Conservation (phyloP, 2,113 vertebrate species). For the Fregetta grallaria region DNA sequence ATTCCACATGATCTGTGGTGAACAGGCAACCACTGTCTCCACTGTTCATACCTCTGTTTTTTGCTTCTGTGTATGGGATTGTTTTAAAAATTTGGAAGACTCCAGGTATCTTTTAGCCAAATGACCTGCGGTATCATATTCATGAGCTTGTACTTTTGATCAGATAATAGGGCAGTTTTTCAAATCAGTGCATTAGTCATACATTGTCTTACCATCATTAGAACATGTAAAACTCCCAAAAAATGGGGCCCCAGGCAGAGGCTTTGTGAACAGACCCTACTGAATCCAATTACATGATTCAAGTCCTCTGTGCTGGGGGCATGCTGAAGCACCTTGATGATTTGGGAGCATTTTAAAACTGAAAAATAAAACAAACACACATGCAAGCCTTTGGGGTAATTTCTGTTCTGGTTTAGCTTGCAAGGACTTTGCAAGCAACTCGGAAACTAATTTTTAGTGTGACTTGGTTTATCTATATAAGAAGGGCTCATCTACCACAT, state of each 20-base stretch:
- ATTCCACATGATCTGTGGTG: not conserved
- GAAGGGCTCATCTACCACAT: not conserved
- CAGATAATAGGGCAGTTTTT: slow-evolving; percentile 52
- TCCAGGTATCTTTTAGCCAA: slow-evolving; percentile 30
- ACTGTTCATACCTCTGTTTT: slow-evolving; percentile 8
- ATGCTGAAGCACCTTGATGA: not conserved
- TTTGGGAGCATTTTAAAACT: not conserved
- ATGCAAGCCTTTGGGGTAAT: not conserved
- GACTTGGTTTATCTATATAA: not conserved
- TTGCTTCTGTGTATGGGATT: slow-evolving; percentile 49
- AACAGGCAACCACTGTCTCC: slow-evolving; percentile 19
- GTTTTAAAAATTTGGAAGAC: slow-evolving; percentile 46
- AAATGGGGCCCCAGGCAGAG: slow-evolving; percentile 12
- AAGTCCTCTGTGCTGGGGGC: not conserved
- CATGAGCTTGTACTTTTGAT: slow-evolving; percentile 60
- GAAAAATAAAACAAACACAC: not conserved
- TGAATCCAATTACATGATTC: not conserved
- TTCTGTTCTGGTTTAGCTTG: not conserved
- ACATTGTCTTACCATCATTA: slow-evolving; percentile 40
- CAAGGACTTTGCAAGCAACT: not conserved
- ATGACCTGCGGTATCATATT: slow-evolving; percentile 51
- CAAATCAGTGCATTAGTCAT: slow-evolving; percentile 53
- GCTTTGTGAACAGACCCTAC: not conserved
- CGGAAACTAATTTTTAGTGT: not conserved
- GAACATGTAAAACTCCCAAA: slow-evolving; percentile 3